A percentile compares a stretch with the other conserved stretches of the same genome.
Conservation (phyloP, 1,140 invertebrate species). For the Papilio helenus region DNA sequence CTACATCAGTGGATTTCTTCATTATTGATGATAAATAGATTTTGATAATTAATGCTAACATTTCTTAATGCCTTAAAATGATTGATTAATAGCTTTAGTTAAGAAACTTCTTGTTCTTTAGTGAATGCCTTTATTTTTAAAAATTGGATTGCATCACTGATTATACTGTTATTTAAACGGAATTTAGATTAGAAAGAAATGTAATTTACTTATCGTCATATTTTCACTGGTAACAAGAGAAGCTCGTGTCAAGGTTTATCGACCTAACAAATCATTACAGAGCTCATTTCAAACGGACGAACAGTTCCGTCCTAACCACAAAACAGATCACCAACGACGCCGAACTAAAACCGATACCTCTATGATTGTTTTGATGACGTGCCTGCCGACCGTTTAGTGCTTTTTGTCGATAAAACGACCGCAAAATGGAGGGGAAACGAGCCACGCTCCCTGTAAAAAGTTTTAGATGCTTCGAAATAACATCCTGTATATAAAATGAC, state of each 20-base stretch:
- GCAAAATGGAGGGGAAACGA: constrained; percentile 19
- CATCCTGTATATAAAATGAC: constrained; percentile 33
- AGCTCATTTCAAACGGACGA: constrained; percentile 45
- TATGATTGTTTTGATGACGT: constrained; percentile 39
- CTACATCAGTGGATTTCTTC: constrained; percentile 49
- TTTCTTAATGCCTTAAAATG: background rate
- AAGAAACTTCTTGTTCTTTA: background rate
- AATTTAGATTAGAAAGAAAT: background rate
- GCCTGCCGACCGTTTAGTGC: constrained; percentile 37
- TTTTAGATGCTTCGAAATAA: constrained; percentile 18
- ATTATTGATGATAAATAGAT: constrained; percentile 48
- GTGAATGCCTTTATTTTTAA: background rate
- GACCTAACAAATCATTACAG: constrained; percentile 41
- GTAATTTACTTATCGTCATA: background rate
- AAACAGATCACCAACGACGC: constrained; percentile 50
- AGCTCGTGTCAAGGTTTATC: constrained; percentile 33
- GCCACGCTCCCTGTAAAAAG: constrained; percentile 24
- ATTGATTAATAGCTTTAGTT: background rate
- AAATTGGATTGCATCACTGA: background rate
- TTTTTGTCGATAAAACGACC: constrained; percentile 39
- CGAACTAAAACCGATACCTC: constrained; percentile 47
- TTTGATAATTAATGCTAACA: constrained; percentile 48
- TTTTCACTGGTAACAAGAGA: constrained; percentile 20
- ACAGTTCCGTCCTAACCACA: constrained; percentile 47
- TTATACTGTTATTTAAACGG: background rate